Percentiles rank a stretch among this genome's conserved stretches.
Conservation (phyloP, 2,797 vertebrate species). For the Rhincodon typus region DNA sequence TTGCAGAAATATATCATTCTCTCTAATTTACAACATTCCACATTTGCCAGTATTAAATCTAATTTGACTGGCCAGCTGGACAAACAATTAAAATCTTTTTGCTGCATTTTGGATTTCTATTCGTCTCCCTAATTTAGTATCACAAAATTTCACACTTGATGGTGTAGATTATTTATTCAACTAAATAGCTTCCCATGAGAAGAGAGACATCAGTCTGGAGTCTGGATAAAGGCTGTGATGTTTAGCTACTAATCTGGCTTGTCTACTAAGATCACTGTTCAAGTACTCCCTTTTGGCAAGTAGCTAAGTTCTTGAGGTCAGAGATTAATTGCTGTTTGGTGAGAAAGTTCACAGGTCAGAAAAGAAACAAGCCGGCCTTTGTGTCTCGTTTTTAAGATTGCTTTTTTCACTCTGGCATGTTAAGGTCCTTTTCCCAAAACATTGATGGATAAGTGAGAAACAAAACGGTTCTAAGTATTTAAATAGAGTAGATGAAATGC, state of each 20-base stretch:
- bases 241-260: background rate
- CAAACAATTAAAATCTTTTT: background rate
- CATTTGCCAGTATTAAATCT: background rate
- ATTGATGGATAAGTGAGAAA: background rate
- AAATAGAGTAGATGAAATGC: background rate
- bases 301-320: conserved; percentile 8
- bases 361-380: background rate
- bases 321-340: background rate
- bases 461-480: background rate
- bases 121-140: background rate
- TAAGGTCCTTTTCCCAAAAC: background rate
- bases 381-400: too few species aligned
- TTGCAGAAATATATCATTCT: background rate
- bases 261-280: background rate
- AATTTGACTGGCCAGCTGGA: background rate
- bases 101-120: background rate
- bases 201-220: background rate
- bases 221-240: conserved; percentile 9
- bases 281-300: background rate
- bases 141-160: background rate
- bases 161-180: background rate
- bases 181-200: background rate
- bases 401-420: background rate
- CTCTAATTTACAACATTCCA: background rate
- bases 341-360: conserved; percentile 24